These are phyloP conservation scores for Oxytorus armatus DNA, from an alignment of 2,888 invertebrate genomes.

Conservation along the genomic window DNA sequence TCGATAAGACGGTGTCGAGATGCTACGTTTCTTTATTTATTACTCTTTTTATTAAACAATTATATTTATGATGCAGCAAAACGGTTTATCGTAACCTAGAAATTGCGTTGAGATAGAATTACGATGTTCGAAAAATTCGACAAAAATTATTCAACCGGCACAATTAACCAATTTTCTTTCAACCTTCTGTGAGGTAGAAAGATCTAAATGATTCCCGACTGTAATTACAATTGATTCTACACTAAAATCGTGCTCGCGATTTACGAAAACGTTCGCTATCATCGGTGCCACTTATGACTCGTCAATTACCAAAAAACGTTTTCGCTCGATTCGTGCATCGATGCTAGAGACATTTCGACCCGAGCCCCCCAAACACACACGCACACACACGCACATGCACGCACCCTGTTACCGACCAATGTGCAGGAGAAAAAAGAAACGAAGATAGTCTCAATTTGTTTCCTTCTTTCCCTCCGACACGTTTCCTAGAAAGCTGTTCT, in stretches of 20 bases:
- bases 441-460: conserved; percentile 16
- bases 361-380: neutral
- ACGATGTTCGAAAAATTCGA: no score
- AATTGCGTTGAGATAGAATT: no score
- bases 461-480: conserved; percentile 6
- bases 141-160: neutral
- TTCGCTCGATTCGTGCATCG: conserved; percentile 30
- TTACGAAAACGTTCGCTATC: conserved; percentile 29
- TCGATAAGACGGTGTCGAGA: no score
- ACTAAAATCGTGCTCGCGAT: conserved; percentile 1
- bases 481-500: conserved; percentile 54
- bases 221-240: conserved; percentile 18
- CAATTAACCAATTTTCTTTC: neutral
- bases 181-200: neutral
- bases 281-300: conserved; percentile 32
- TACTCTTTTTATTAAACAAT: neutral
- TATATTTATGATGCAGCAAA: neutral
- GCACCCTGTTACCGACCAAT: conserved; percentile 37
- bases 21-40: neutral
- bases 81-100: neutral
- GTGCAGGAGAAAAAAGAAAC: conserved; percentile 17
- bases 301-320: conserved; percentile 44
- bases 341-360: neutral
- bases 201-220: neutral
- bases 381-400: conserved; percentile 30